Base-by-base conservation (phyloP, 2,888 invertebrate genomes). In the Anagyrus pseudococci region DNA sequence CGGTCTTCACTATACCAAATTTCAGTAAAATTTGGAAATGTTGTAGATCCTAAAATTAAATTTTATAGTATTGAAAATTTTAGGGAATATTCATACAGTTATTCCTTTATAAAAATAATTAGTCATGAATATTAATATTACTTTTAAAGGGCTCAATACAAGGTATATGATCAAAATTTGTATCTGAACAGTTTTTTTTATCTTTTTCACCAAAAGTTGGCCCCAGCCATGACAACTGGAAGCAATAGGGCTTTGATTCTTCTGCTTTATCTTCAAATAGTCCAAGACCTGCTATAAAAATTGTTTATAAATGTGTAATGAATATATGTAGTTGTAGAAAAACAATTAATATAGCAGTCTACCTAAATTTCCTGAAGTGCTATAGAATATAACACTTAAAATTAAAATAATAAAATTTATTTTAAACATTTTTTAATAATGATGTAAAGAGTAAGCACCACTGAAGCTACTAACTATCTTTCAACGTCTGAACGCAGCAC, bases 211-310 rank as follows among this genome's bases (percentile, higher is more conserved):
- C 68, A 23, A 58, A 52, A 6, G 43, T 47, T 19, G 66, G 55
- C 15, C 72, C 71, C 50, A 72, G 43, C 78, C 78, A 79, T 23
- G 74, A 76, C 25, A 72, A 77, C n/a, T 68, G 50, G 53, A 74
- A 77, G 52, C 79, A 80, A 20, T 69, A 65, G 29, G 69, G 19
- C 29, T 52, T 40, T 6, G n/a, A 4, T 43, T 4, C 22, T 1
- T 47, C n/a, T 19, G 6, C 8, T 43, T 37, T 41, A n/a, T 15
- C 37, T 10, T 52, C 37, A 26, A 10, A 25, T 29, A 10, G 2
- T 4, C 50, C 37, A n/a, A 25, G 19, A 7, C 50, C 61, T 61
- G 20, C 13, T 46, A 2, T 22, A 6, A 46, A 25, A 40, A 22
- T 15, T 25, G n/a, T n/a, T 10, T n/a, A 23, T 47, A 8, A 23